phyloP scores from a whole-genome alignment of 1,140 invertebrate genomes.

The Aplysia californica region DNA sequence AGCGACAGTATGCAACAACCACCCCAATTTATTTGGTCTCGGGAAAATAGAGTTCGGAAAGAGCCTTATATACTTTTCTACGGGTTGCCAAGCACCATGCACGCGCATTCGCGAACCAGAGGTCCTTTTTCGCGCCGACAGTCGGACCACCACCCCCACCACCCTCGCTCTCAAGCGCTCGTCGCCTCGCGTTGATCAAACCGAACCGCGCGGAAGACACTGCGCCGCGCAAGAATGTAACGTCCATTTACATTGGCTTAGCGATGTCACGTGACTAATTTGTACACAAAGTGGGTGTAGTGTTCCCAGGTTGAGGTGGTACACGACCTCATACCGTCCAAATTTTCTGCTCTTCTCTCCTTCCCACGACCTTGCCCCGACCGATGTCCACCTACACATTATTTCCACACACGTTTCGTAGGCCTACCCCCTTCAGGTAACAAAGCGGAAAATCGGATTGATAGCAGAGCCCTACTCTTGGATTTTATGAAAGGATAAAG shows the following conservation, averaged over 20 bases:
- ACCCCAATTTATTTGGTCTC: not conserved
- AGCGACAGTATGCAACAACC: too few relatives aligned
- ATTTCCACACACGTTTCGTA: too few relatives aligned
- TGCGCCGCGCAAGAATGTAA: not conserved
- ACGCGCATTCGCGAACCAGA: too few relatives aligned
- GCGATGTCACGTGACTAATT: slow-evolving; percentile 3
- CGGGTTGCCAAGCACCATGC: not conserved
- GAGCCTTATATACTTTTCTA: not conserved
- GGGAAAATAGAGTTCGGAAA: not conserved
- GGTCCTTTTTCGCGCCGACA: slow-evolving; percentile 1
- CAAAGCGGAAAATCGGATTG: too few relatives aligned
- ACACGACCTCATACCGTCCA: slow-evolving; percentile 17
- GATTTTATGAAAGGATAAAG: too few relatives aligned
- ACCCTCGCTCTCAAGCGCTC: too few relatives aligned
- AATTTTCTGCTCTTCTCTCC: slow-evolving; percentile 19
- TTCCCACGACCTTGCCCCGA: slow-evolving; percentile 10
- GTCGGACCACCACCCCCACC: too few relatives aligned
- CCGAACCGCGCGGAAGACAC: slow-evolving; percentile 26
- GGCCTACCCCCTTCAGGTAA: too few relatives aligned
- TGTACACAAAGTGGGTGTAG: too few relatives aligned
- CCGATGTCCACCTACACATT: too few relatives aligned
- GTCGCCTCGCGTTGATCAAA: not conserved
- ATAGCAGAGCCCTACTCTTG: too few relatives aligned
- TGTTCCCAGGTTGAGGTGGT: too few relatives aligned
- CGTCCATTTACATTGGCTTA: not conserved